These are phyloP conservation scores for Donacobius atricapilla DNA, from an alignment of 2,113 vertebrate genomes.

Conservation along the genomic window DNA sequence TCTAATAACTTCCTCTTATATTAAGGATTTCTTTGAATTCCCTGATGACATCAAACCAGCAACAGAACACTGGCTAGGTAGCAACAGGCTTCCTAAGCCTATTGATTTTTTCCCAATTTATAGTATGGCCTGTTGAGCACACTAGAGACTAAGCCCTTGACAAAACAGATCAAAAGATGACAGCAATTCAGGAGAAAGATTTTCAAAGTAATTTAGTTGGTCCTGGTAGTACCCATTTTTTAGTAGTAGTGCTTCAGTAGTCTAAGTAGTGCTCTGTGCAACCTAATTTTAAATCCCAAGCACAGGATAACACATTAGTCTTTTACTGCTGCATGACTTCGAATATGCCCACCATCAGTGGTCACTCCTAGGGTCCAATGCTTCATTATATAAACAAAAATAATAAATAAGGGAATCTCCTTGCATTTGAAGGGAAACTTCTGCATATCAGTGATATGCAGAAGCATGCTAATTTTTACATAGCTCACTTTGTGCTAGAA, in stretches of 20 bases:
- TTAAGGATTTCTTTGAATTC: not conserved
- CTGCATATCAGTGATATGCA: fast-evolving
- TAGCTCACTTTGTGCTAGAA: not conserved
- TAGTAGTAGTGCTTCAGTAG: not conserved
- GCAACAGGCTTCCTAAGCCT: not conserved
- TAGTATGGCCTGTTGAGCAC: not conserved
- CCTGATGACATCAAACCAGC: not conserved
- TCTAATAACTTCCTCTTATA: not conserved
- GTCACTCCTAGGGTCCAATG: not conserved
- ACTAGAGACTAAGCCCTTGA: not conserved
- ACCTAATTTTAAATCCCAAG: not conserved
- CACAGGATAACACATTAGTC: not conserved
- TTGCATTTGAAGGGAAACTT: not conserved
- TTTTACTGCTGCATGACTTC: not conserved
- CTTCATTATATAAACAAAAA: not conserved
- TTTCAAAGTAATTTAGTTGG: not conserved
- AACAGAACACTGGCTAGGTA: not conserved
- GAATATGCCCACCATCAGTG: not conserved
- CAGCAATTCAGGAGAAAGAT: not conserved
- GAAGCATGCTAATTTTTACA: not conserved
- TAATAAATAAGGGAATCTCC: not conserved
- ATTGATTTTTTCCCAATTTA: not conserved
- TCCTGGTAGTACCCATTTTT: not conserved
- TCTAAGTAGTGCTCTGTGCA: not conserved
- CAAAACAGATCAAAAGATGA: not conserved